These are phyloP conservation scores for Drosophila sp. DNA, from an alignment of 1,140 invertebrate species.

Conservation along the genomic window DNA sequence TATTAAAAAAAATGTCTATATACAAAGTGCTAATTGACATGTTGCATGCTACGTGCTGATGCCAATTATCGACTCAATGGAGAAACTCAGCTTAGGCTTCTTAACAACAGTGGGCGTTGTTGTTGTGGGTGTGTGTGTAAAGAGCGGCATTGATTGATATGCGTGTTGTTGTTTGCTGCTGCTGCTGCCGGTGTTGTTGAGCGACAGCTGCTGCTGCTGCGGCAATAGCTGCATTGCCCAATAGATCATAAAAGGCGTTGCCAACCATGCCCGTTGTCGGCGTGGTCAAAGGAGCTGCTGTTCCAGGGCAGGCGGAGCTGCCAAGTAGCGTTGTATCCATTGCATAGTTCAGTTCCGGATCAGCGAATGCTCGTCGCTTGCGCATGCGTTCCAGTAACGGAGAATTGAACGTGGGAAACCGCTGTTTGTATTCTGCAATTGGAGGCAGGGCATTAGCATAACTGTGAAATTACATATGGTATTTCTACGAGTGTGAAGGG, in stretches of 20 bases:
- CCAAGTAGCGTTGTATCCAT: constrained; percentile 72
- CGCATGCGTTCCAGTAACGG: constrained; percentile 85
- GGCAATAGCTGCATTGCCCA: constrained; percentile 54
- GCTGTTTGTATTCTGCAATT: constrained; percentile 76
- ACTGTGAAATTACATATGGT: constrained; percentile 33
- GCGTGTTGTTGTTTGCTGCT: constrained; percentile 31
- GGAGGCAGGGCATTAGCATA: constrained; percentile 20
- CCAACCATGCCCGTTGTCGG: constrained; percentile 32
- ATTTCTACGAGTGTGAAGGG: no score
- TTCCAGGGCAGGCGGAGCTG: constrained; percentile 36
- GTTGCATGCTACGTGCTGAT: constrained; percentile 71
- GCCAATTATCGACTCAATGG: constrained; percentile 87
- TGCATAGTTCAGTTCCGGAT: constrained; percentile 85
- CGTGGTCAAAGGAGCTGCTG: constrained; percentile 32
- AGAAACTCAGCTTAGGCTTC: constrained; percentile 86
- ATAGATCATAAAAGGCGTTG: constrained; percentile 65
- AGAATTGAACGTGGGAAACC: constrained; percentile 79
- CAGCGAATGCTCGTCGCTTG: constrained; percentile 86
- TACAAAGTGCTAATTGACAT: constrained; percentile 33
- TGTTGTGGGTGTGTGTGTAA: constrained; percentile 59
- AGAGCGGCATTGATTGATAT: constrained; percentile 51
- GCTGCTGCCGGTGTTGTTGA: constrained; percentile 25
- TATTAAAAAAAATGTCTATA: constrained; percentile 38
- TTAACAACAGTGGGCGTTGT: constrained; percentile 53
- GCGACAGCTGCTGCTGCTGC: constrained; percentile 50